These are phyloP conservation scores for Hyla sarda DNA, from an alignment of 2,113 vertebrate genomes.

Conservation along the genomic window DNA sequence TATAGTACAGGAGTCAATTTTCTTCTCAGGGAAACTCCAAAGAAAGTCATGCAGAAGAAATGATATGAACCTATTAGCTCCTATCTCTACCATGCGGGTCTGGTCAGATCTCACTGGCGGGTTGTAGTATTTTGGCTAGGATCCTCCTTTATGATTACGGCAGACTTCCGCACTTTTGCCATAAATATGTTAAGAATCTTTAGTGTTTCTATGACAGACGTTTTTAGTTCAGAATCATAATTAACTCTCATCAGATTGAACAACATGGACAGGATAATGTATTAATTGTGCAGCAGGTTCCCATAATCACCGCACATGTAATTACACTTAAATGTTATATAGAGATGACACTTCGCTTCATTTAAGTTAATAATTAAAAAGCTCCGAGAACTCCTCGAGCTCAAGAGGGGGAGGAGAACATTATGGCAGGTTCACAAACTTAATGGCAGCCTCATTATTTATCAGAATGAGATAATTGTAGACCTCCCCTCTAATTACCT, in stretches of 20 bases:
- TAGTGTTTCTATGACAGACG: constrained; percentile 16
- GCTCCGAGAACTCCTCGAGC: constrained; percentile 26
- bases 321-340: constrained; percentile 56
- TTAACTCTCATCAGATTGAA: constrained; percentile 53
- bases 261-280: constrained; percentile 56
- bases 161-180: too few relatives aligned
- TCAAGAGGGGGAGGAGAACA: not conserved
- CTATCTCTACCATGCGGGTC: too few relatives aligned
- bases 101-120: too few relatives aligned
- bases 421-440: constrained; percentile 25
- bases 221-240: constrained; percentile 57
- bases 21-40: too few relatives aligned
- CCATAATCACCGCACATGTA: constrained; percentile 53
- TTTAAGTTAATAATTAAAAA: constrained; percentile 58
- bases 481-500: not conserved
- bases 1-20: too few relatives aligned
- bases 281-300: constrained; percentile 58
- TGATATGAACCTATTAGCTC: too few relatives aligned
- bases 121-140: too few relatives aligned
- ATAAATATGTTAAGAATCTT: not conserved
- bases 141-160: too few relatives aligned
- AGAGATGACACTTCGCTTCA: constrained; percentile 55
- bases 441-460: constrained; percentile 26
- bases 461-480: constrained; percentile 27
- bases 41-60: too few relatives aligned